Base-by-base conservation (phyloP, 2,797 vertebrate genomes). In the Vireo griseus region DNA sequence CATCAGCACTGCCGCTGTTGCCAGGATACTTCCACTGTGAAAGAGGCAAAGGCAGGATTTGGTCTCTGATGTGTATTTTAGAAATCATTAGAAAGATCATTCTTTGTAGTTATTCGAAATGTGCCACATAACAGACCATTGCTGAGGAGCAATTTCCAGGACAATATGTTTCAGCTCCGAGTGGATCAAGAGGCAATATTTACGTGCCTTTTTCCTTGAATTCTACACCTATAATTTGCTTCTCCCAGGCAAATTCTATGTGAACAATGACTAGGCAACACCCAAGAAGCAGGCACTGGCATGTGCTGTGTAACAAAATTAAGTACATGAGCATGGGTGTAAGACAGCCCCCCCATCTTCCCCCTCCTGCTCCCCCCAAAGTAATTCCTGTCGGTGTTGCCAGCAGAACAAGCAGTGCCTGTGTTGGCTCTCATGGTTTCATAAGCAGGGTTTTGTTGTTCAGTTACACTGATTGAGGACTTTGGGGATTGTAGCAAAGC, bases 371-470 rank as follows among this genome's bases (percentile, higher is more conserved):
- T 21, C 75, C 55, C 31, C 40, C 10, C 81, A 40, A 3, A 90
- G 90, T 80, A n/a, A 95, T 91, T 95, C 86, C 93, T 93, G 86
- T 93, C 76, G 33, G 77, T 93, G 94, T 92, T 88, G 90, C 95
- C 88, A 87, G 84, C 93, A 87, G 94, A 96, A 96, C 93, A 96
- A 96, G 92, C 29, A 28, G 22, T 51, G 92, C 52, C 77, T 97
- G 94, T 96, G 83, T 90, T 83, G 95, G 95, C 87, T 97, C 95
- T 96, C 69, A 12, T 94, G 96, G 96, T 86, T 97, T 97, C 96
- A 97, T 97, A 97, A 98, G 97, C 96, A 97, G 90, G 92, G 97
- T 94, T 97, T 97, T 98, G 97, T 97, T 97, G 95, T 97, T 94
- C 93, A 83, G 90, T 96, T 94, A 94, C 96, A 94, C 97, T 97